A percentile compares a stretch with the other conserved stretches of the same genome.
Conservation (phyloP, 2,113 vertebrate species). For the Platanista minor region DNA sequence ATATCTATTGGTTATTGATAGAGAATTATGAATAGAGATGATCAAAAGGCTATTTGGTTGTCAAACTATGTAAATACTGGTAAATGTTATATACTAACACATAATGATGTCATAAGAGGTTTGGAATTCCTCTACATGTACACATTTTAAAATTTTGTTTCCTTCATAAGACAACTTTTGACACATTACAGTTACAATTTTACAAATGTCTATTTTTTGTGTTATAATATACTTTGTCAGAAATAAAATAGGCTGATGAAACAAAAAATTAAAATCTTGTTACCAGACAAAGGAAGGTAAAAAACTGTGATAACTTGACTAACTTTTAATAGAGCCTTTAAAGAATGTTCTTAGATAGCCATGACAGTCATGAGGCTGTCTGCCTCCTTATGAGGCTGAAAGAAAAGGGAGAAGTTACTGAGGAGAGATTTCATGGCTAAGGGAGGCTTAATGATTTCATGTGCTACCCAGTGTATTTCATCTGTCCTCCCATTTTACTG, state of each 20-base stretch:
- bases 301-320: not conserved
- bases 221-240: not conserved
- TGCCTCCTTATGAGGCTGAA: not conserved
- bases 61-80: not conserved
- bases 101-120: not conserved
- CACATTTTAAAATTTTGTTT: not conserved
- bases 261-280: not conserved
- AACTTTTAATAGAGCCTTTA: not conserved
- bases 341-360: not conserved
- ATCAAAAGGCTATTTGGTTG: not conserved
- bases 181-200: not conserved
- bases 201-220: not conserved
- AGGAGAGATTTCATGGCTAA: not conserved
- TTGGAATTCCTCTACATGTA: not conserved
- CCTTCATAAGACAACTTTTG: not conserved
- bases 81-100: not conserved
- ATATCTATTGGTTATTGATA: not conserved
- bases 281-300: not conserved
- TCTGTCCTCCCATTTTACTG: not conserved
- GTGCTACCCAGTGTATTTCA: not conserved
- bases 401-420: not conserved
- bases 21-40: not conserved
- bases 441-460: not conserved
- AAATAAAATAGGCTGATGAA: not conserved
- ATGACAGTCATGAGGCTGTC: not conserved